These are phyloP conservation scores for Tolypeutes matacus DNA, from an alignment of 2,797 vertebrate genomes.

Conservation along the genomic window DNA sequence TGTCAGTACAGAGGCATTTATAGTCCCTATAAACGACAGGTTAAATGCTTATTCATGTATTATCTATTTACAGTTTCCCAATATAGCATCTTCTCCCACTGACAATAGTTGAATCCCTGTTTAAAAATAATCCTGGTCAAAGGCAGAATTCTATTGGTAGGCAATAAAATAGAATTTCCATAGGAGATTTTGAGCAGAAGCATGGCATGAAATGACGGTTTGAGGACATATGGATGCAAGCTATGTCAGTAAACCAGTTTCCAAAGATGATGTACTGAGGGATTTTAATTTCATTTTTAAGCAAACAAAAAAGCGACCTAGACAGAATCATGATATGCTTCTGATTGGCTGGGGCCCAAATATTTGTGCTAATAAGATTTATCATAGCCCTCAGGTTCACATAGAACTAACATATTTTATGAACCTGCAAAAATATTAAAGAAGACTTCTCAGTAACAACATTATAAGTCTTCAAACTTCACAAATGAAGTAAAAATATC, in stretches of 20 bases:
- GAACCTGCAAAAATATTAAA: background rate
- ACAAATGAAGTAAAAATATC: background rate
- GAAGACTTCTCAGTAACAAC: background rate
- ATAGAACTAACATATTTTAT: background rate
- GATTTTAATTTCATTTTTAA: background rate
- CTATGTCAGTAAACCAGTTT: slow-evolving; percentile 9
- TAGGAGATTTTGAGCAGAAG: background rate
- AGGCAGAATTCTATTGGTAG: slow-evolving; percentile 18
- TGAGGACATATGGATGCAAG: background rate
- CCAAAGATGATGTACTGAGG: background rate
- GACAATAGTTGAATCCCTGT: background rate
- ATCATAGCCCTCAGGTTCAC: background rate
- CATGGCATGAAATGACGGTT: background rate
- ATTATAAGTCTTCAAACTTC: background rate
- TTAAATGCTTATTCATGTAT: background rate
- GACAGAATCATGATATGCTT: background rate
- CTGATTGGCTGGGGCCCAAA: background rate
- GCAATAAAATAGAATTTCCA: background rate
- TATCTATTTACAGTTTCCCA: background rate
- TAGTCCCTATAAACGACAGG: background rate
- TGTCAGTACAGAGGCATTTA: background rate
- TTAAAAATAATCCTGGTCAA: slow-evolving; percentile 40
- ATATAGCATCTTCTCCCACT: background rate
- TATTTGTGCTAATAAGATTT: background rate
- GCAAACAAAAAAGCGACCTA: background rate